phyloP scores from a whole-genome alignment of 2,888 invertebrate genomes.

The Thelaira solivaga region DNA sequence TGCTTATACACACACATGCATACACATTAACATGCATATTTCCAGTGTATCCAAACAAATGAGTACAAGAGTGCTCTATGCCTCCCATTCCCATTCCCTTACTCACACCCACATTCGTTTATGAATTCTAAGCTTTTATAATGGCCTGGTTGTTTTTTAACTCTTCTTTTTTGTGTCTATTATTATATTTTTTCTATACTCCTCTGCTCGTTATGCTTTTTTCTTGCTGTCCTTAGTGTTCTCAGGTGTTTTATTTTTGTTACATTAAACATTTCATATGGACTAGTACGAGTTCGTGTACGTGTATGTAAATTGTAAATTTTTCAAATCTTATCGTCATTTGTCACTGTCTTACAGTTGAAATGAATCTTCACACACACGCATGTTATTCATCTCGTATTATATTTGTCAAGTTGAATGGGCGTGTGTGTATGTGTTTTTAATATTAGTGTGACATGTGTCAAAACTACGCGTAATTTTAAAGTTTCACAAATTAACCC shows the following conservation, averaged over 20 bases:
- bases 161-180: no score
- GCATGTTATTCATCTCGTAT: constrained; percentile 30
- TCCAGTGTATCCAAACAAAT: background rate
- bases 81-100: background rate
- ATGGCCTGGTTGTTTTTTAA: constrained; percentile 35
- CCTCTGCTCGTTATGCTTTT: constrained; percentile 13
- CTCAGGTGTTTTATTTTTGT: constrained; percentile 43
- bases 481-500: constrained; percentile 42
- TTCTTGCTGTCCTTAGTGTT: background rate
- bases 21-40: background rate
- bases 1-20: background rate
- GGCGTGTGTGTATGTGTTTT: constrained; percentile 29
- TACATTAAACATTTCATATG: constrained; percentile 35
- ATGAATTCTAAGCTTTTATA: background rate
- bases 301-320: constrained; percentile 14
- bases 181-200: constrained; percentile 2
- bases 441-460: constrained; percentile 58
- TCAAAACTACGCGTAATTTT: constrained; percentile 61
- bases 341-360: constrained; percentile 55
- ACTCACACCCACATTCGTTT: background rate
- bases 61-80: background rate
- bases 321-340: constrained; percentile 55
- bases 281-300: no score
- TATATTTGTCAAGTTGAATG: no score
- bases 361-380: background rate